Base-by-base conservation (phyloP, 2,888 invertebrate species). In the Meliscaeva auricollis region DNA sequence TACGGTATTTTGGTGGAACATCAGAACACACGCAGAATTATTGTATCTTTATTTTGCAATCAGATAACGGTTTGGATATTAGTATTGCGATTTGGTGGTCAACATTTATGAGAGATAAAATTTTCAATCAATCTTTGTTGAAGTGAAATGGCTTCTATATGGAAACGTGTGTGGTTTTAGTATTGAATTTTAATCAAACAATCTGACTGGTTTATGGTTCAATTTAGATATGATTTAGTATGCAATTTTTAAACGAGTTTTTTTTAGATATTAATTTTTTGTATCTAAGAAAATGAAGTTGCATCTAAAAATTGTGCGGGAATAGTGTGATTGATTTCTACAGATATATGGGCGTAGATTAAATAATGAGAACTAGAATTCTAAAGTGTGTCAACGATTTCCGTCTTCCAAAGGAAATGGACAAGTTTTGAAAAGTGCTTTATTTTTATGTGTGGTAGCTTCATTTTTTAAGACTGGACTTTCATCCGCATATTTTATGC, bases 1-100 rank as follows among this genome's bases (percentile, higher is more conserved):
- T 73, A 68, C 80, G 72, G 78, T 78, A 81, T 74, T 66, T 64
- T 35, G 44, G 38, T 48, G 7, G 48, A 50, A 66, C 2, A 66
- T 17, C 20, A 60, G 22, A 66, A 35, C 8, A 11, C 35, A 38
- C 35, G 35, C 35, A 38, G 35, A 38, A 38, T 1, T 38, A 38
- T 44, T 46, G 62, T 41, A 60, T 41, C n/a, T 60, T 26, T 41
- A 9, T 3, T 60, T 60, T 1, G 60, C 60, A 6, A 60, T 60
- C 60, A 9, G 4, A 22, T 44, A 60, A 41, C 58, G 22, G 58
- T 60, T 9, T 15, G 6, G 1, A 9, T 9, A 22, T 22, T 15
- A 60, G 41, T 9, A 54, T 17, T 32, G 30, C 15, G 22, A 60
- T 60, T 41, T 13, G 41, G n/a, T 41, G 22, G 22, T 41, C 30